Percentiles rank a stretch among this genome's conserved stretches.
Evolutionary conservation across 1,140 invertebrate species (phyloP).

Genomic region (Phocides pigmalion): DNA sequence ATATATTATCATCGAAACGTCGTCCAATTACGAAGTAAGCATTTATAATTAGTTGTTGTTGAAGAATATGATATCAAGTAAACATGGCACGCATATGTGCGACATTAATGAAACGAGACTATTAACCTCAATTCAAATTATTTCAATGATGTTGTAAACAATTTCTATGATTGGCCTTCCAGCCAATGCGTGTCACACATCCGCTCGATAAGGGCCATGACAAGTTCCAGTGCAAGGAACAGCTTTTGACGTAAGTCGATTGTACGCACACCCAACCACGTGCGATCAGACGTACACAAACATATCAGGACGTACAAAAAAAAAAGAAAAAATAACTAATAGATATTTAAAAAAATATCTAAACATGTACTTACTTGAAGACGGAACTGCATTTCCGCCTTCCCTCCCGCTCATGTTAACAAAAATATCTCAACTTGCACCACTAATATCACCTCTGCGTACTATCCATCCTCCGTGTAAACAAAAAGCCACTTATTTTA

Average conservation of each 20-base stretch:
- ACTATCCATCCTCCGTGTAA: constrained; percentile 70
- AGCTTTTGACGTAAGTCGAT: constrained; percentile 48
- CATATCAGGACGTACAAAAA: constrained; percentile 18
- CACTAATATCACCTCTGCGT: constrained; percentile 76
- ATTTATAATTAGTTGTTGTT: constrained; percentile 68
- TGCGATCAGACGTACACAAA: constrained; percentile 39
- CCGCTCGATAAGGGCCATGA: constrained; percentile 69
- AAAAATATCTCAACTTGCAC: constrained; percentile 66
- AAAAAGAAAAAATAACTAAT: constrained; percentile 30
- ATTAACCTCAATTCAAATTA: constrained; percentile 82
- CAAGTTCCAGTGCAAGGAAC: constrained; percentile 58
- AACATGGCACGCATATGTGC: constrained; percentile 79
- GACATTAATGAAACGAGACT: constrained; percentile 73
- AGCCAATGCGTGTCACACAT: constrained; percentile 63
- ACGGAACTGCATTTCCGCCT: constrained; percentile 82
- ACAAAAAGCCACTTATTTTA: constrained; percentile 65
- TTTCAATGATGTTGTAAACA: constrained; percentile 77
- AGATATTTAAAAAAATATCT: constrained; percentile 37
- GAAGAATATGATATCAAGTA: constrained; percentile 60
- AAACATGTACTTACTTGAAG: constrained; percentile 73
- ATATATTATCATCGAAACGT: too few species aligned
- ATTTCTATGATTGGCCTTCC: constrained; percentile 71
- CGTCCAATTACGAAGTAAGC: constrained; percentile 50
- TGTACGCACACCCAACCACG: constrained; percentile 49
- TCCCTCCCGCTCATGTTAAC: constrained; percentile 79